A percentile compares a stretch with the other conserved stretches of the same genome.
Conservation (phyloP, 1,140 invertebrate species). For the Helicoverpa zea region DNA sequence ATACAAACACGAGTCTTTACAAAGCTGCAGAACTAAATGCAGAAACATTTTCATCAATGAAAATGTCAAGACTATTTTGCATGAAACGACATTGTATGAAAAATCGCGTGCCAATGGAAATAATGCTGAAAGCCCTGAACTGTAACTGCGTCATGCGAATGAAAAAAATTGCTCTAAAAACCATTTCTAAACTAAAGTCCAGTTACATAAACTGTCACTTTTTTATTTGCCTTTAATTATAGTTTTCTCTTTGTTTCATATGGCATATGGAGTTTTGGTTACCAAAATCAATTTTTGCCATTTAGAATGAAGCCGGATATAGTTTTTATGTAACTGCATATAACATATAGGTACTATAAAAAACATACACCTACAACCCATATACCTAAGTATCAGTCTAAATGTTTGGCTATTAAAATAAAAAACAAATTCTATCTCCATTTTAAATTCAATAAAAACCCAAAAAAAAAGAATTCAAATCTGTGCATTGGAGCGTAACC, state of each 20-base stretch:
- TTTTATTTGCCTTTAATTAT: constrained; percentile 1
- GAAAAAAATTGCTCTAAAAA: neutral
- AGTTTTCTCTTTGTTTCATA: too few relatives aligned
- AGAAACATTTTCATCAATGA: neutral
- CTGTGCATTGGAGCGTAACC: neutral
- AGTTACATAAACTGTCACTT: neutral
- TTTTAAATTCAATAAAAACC: neutral
- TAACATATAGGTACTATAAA: too few relatives aligned
- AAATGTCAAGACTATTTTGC: neutral
- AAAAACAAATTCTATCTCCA: too few relatives aligned
- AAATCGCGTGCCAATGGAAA: constrained; percentile 29
- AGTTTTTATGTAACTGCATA: too few relatives aligned
- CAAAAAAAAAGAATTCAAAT: constrained; percentile 14
- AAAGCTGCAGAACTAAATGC: neutral
- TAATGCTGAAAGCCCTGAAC: neutral
- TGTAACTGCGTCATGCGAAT: constrained; percentile 9
- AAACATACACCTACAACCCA: too few relatives aligned
- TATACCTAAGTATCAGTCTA: too few relatives aligned
- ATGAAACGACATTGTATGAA: neutral
- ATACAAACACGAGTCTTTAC: neutral
- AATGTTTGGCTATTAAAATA: too few relatives aligned
- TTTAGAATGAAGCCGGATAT: too few relatives aligned
- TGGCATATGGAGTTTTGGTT: neutral
- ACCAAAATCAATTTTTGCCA: too few relatives aligned
- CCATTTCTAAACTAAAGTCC: neutral